Evolutionary conservation across 2,113 vertebrate species (phyloP).

Genomic region (Paramormyrops kingsleyae): DNA sequence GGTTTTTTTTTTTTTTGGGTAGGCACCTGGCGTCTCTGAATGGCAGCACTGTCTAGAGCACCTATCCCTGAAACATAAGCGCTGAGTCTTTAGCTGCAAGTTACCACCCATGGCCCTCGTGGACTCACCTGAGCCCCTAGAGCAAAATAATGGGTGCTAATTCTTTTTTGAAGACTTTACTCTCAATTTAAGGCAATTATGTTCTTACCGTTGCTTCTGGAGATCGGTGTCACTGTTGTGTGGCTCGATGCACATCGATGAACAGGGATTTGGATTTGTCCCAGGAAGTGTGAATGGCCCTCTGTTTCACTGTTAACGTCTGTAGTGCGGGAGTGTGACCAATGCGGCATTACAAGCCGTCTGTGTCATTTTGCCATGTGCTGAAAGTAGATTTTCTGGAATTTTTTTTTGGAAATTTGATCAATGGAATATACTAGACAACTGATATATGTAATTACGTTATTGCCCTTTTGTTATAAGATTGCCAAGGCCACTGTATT

Average conservation of each 20-base stretch:
- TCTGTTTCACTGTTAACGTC: neutral
- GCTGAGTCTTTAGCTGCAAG: neutral
- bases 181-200: neutral
- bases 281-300: neutral
- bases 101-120: neutral
- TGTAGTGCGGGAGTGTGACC: neutral
- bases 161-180: constrained; percentile 1
- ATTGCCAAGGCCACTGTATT: neutral
- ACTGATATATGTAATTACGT: neutral
- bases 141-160: neutral
- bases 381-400: neutral
- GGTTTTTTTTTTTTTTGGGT: neutral
- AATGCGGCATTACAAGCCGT: neutral
- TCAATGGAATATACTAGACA: neutral
- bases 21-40: neutral
- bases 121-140: neutral
- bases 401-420: neutral
- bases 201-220: neutral
- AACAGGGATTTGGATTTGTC: neutral
- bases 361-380: neutral
- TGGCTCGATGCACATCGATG: neutral
- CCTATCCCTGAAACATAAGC: neutral
- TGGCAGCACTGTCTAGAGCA: neutral
- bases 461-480: neutral
- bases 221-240: neutral